Conservation (phyloP, 1,140 invertebrate species). For the Myzus persicae region DNA sequence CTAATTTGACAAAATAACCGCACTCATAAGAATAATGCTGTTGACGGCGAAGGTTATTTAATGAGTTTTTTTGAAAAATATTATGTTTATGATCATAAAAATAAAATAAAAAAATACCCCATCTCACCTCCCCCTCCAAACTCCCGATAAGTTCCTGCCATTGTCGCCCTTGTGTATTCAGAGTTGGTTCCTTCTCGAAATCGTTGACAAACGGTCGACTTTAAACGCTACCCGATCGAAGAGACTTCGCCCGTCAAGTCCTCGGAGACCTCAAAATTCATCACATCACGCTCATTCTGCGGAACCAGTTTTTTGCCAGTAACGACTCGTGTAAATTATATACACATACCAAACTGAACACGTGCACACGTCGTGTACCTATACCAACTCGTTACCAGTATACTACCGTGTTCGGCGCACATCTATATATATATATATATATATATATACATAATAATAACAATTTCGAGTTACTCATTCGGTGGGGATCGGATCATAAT, state of each 20-base stretch:
- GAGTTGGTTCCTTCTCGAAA: background rate
- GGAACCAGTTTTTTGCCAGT: background rate
- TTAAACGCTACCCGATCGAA: background rate
- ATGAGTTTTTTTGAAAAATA: no score
- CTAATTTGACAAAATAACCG: no score
- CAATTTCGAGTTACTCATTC: background rate
- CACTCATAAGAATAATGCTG: no score
- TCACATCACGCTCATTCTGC: background rate
- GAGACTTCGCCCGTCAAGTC: background rate
- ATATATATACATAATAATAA: no score
- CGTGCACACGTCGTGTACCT: background rate
- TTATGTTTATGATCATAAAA: no score
- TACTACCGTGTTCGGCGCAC: background rate
- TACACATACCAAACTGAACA: background rate
- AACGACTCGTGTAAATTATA: background rate
- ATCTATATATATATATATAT: no score
- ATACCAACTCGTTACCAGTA: no score
- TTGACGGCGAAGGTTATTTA: no score
- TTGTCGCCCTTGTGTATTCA: no score
- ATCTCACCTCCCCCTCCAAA: no score
- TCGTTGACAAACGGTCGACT: background rate
- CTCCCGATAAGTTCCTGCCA: no score
- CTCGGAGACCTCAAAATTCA: background rate
- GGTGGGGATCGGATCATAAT: background rate
- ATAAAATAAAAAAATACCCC: no score